Evolutionary conservation across 2,113 vertebrate genomes (phyloP).

Genomic region (Bos javanicus): DNA sequence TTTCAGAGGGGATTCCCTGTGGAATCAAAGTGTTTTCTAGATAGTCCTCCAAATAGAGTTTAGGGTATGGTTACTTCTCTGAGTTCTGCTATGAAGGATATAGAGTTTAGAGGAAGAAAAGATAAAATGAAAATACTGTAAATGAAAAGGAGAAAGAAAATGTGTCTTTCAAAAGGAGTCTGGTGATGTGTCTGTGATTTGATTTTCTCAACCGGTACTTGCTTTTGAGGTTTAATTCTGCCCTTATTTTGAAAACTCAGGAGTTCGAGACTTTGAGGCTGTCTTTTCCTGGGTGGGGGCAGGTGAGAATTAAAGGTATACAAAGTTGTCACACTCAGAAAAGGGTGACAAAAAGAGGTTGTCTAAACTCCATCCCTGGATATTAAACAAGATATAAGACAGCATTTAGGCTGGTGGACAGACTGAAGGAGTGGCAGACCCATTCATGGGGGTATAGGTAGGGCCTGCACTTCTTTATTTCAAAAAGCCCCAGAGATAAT

Average conservation of each 20-base stretch:
- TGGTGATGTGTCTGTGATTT: neutral
- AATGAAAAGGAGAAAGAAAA: neutral
- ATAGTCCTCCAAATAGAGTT: neutral
- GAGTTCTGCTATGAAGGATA: neutral
- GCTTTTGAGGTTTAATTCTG: neutral
- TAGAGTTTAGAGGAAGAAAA: neutral
- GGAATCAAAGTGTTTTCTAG: neutral
- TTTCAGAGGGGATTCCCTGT: conserved; percentile 8
- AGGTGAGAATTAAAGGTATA: neutral
- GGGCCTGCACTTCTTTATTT: neutral
- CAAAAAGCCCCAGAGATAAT: neutral
- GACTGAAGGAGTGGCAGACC: neutral
- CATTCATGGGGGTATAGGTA: neutral
- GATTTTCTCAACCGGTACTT: neutral
- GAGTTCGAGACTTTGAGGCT: neutral
- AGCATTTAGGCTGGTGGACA: neutral
- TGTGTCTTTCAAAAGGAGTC: neutral
- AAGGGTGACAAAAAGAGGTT: neutral
- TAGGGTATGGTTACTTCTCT: neutral
- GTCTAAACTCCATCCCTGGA: too few relatives aligned
- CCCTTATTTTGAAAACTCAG: neutral
- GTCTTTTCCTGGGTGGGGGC: neutral
- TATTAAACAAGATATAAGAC: neutral
- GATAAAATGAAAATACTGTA: neutral
- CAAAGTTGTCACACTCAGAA: neutral